Base-by-base conservation (phyloP, 2,113 vertebrate species). In the Atrichornis clamosus region DNA sequence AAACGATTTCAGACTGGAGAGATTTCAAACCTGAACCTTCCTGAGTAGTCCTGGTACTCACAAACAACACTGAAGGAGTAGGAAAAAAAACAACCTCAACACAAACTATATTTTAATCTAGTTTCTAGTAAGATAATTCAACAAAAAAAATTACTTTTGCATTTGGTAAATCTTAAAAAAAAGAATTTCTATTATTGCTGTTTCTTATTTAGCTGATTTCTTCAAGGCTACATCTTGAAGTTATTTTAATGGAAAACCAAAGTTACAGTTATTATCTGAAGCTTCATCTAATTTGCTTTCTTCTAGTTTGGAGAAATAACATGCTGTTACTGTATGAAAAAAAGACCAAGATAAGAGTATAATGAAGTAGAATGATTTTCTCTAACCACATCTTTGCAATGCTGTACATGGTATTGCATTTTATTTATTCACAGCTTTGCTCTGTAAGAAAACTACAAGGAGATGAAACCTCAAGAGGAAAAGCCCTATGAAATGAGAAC, bases 401-500 rank as follows among this genome's bases (percentile, higher is more conserved):
- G 22, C 75, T 90, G 10, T 69, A 20, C 23, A 12, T 39, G 0
- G 2, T 73, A 56, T 73, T 74, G 50, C 64, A 30, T 69, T 91
- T 32, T 77, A 77, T 80, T 90, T 93, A 46, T 90, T 94, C 75
- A 90, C n/a, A 76, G 58, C 33, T 94, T 93, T 96, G 75, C 55
- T 30, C 47, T 77, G 9, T 2, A 15, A 83, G 63, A 58, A 73
- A 88, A 30, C 78, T 62, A 18, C 21, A 35, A 42, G 75, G 41
- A 53, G 19, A 39, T 73, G 52, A 84, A 94, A 46, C 28, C 35
- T 74, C 15, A 19, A 47, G 72, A 80, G 55, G 62, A 88, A 42
- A 77, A 92, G n/a, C 52, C 16, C 30, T 24, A 6, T 39, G 67
- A 90, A 94, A 92, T 77, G 39, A 86, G 91, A 88, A 44, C 53